These are phyloP conservation scores for Brachymystax lenok DNA, from an alignment of 2,797 vertebrate genomes.

Conservation along the genomic window DNA sequence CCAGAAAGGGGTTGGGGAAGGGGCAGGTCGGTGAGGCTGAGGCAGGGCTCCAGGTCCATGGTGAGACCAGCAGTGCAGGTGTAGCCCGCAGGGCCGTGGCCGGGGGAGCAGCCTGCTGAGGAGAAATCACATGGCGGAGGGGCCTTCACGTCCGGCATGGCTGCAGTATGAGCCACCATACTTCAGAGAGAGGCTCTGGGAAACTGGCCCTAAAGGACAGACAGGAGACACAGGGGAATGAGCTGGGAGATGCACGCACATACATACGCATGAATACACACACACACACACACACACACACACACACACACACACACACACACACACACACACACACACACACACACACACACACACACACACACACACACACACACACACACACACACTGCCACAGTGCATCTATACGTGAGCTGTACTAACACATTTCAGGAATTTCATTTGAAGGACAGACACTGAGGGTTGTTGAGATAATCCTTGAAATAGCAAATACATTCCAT, in stretches of 20 bases:
- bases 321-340: no score
- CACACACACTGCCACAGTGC: background rate
- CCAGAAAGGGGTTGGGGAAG: conserved; percentile 62
- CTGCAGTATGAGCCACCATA: conserved; percentile 45
- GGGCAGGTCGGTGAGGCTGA: conserved; percentile 59
- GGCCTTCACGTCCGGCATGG: conserved; percentile 80
- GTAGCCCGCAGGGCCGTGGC: background rate
- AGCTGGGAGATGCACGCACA: conserved; percentile 4
- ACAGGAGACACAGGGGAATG: background rate
- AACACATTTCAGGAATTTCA: background rate
- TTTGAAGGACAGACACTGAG: no score
- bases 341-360: no score
- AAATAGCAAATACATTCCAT: background rate
- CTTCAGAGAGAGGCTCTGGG: conserved; percentile 47
- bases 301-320: no score
- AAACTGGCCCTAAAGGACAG: conserved; percentile 19
- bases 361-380: no score
- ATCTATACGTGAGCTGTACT: background rate
- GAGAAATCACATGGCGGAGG: conserved; percentile 73
- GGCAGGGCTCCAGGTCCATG: conserved; percentile 79
- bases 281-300: no score
- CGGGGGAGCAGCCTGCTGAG: conserved; percentile 45
- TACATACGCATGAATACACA: background rate
- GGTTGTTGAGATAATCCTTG: background rate
- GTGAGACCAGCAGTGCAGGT: conserved; percentile 62